Conservation (phyloP, 2,113 vertebrate species). For the Varanus salvator region DNA sequence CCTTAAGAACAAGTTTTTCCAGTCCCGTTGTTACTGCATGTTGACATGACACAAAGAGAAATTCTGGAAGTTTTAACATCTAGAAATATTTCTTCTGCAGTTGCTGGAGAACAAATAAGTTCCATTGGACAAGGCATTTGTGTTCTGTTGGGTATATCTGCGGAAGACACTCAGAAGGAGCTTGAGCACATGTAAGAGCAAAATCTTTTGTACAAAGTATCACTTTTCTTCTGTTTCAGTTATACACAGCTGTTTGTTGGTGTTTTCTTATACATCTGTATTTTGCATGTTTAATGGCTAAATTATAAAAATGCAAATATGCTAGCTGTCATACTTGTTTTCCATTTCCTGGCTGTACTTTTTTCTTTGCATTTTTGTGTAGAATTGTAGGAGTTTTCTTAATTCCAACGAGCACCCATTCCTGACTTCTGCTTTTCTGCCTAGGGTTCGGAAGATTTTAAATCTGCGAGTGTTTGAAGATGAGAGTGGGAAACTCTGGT, state of each 20-base stretch:
- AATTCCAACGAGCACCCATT: neutral
- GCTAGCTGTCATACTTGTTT: neutral
- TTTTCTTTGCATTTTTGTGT: slow-evolving; percentile 6
- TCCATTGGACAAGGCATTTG: slow-evolving; percentile 93
- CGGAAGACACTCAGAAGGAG: slow-evolving; percentile 93
- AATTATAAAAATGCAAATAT: neutral
- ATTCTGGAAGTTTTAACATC: slow-evolving; percentile 8
- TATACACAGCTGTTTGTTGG: neutral
- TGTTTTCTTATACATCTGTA: neutral
- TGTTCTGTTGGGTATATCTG: slow-evolving; percentile 92
- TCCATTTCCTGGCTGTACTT: neutral
- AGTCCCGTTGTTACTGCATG: neutral
- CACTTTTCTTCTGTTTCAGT: slow-evolving; percentile 16
- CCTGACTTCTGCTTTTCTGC: slow-evolving; percentile 28
- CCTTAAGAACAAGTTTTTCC: neutral
- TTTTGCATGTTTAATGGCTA: neutral
- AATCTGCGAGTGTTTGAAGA: slow-evolving; percentile 95
- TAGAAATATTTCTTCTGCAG: slow-evolving; percentile 68
- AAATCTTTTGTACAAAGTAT: neutral
- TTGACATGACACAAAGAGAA: slow-evolving; percentile 1
- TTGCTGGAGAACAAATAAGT: slow-evolving; percentile 91
- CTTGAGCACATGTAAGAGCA: slow-evolving; percentile 93
- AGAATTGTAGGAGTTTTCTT: slow-evolving; percentile 8
- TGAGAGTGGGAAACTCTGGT: slow-evolving; percentile 92
- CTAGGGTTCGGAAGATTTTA: slow-evolving; percentile 94